Base-by-base conservation (phyloP, 2,797 vertebrate species). In the Mormyrus hasselquistii region DNA sequence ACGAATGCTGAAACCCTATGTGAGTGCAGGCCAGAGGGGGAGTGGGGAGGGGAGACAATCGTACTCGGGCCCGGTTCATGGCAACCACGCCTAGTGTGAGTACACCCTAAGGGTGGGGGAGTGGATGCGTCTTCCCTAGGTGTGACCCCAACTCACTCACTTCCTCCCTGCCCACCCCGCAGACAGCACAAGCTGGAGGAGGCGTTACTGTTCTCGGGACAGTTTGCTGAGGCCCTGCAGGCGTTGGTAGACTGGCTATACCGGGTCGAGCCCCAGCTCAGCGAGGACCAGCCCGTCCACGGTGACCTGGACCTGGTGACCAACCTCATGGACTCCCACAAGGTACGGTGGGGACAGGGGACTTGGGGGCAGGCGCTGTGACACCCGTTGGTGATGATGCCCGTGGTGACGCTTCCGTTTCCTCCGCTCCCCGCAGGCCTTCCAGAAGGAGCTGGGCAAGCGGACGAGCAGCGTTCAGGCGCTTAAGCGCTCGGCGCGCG, bases 101-200 rank as follows among this genome's bases (percentile, higher is more conserved):
- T 29, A 29, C 25, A 29, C 25, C 25, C 25, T 29, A 50, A 47
- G n/a, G 29, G 47, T 38, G 3, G 22, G 25, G 9, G 47, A 6
- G 49, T 2, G 0, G 2, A 34, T 38, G 4, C 16, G 19, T 88
- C 1, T 76, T 44, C 62, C 9, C 44, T 22, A 19, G 34, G 62
- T 22, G 34, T 88, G 88, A 53, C 16, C 76, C 14, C 25, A 38
- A 9, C 52, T 29, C 49, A 86, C 16, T 44, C 90, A 53, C 82
- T 2, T 92, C 89, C 90, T 1, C 10, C 38, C 53, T 55, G 16
- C 8, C n/a, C 41, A 12, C 25, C 38, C 5, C 41, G 0, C 94
- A 99, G 99, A 94, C 99, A 99, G 92, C 98, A 99, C 96, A 99
- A 99, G 92, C 95, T 99, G 93, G 98, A 99, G 91, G 99, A 99